These are phyloP conservation scores for Ptychochromis oligacanthus DNA, from an alignment of 2,113 vertebrate genomes.

Conservation along the genomic window DNA sequence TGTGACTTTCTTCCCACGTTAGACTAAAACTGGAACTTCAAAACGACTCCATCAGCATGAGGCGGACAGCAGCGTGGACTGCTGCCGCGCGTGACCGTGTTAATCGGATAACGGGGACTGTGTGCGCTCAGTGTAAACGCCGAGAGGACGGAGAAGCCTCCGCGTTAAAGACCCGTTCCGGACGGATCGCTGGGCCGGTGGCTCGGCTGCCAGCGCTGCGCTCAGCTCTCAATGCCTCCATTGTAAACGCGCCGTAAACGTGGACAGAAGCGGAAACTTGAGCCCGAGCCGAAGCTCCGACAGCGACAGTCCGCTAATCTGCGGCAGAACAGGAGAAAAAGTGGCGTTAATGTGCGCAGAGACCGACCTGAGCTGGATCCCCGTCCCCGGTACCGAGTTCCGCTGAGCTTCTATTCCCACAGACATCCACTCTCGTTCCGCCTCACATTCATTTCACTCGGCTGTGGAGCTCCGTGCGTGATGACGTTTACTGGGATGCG, in stretches of 20 bases:
- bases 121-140: background rate
- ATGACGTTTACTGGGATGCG: conserved; percentile 20
- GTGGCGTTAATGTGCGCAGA: rapidly evolving
- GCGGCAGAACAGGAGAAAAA: rapidly evolving
- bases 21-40: background rate
- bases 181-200: background rate
- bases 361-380: conserved; percentile 41
- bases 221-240: conserved; percentile 53
- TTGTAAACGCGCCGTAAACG: conserved; percentile 75
- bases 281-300: background rate
- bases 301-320: rapidly evolving
- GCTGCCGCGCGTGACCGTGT: background rate
- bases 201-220: background rate
- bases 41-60: background rate
- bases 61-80: background rate
- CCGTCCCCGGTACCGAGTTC: background rate
- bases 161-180: background rate
- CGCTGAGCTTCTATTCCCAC: background rate
- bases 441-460: conserved; percentile 12
- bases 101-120: background rate
- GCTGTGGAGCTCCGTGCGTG: conserved; percentile 2
- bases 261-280: conserved; percentile 38
- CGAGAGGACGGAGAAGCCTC: background rate
- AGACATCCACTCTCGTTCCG: background rate
- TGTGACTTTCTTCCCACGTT: background rate